These are phyloP conservation scores for Balaenoptera acutorostrata DNA, from an alignment of 2,113 vertebrate genomes.

Conservation along the genomic window DNA sequence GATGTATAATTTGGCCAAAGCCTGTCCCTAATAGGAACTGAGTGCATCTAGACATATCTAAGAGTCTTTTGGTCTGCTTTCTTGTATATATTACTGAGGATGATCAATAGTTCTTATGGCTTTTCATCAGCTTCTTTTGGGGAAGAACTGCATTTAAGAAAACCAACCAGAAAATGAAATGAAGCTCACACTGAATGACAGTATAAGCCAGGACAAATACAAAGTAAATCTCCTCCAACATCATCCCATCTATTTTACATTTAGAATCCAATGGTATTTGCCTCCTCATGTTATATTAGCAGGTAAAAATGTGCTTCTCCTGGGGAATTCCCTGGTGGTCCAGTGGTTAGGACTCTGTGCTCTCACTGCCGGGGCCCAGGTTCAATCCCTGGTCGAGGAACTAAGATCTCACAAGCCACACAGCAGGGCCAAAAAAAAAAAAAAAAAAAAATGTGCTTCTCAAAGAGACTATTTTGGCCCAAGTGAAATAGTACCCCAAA, in stretches of 20 bases:
- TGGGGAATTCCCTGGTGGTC: no score
- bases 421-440: no score
- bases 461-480: neutral
- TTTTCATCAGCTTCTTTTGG: neutral
- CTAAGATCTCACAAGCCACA: rapidly evolving
- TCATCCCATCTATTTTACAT: neutral
- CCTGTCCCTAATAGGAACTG: neutral
- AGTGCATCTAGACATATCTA: neutral
- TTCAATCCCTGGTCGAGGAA: no score
- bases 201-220: neutral
- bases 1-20: neutral
- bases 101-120: neutral
- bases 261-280: neutral
- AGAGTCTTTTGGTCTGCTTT: neutral
- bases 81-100: neutral
- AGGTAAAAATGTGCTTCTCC: neutral
- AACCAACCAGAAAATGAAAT: neutral
- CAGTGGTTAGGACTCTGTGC: no score
- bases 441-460: neutral
- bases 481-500: neutral
- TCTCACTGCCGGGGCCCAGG: no score
- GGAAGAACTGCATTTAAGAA: neutral
- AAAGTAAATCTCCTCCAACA: neutral
- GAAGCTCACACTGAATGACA: neutral
- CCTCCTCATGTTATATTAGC: neutral